A percentile compares a stretch with the other conserved stretches of the same genome.
These are phyloP conservation scores for Eretmochelys imbricata DNA, from an alignment of 2,113 vertebrate species.

Conservation along the genomic window DNA sequence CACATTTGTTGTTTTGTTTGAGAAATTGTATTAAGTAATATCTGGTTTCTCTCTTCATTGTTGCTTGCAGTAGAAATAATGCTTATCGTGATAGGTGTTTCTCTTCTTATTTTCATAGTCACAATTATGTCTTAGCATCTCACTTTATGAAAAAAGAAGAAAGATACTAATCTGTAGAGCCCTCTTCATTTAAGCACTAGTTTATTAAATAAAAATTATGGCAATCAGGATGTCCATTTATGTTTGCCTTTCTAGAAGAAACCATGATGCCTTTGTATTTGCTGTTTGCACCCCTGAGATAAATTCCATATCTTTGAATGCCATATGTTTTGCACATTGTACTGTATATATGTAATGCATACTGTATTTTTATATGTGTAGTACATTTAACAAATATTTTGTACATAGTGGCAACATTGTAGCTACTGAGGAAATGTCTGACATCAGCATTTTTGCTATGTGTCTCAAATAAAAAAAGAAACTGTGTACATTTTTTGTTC, in stretches of 20 bases:
- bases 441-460: slow-evolving; percentile 87
- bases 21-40: slow-evolving; percentile 69
- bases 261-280: slow-evolving; percentile 87
- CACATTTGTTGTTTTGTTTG: slow-evolving; percentile 70
- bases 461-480: slow-evolving; percentile 86
- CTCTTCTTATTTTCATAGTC: slow-evolving; percentile 77
- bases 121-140: slow-evolving; percentile 83
- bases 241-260: slow-evolving; percentile 82
- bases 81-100: slow-evolving; percentile 61
- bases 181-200: slow-evolving; percentile 71
- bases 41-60: slow-evolving; percentile 56
- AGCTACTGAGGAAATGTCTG: slow-evolving; percentile 89
- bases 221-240: slow-evolving; percentile 77
- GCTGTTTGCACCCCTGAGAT: slow-evolving; percentile 87
- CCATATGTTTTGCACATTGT: slow-evolving; percentile 99
- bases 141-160: slow-evolving; percentile 77
- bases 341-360: slow-evolving; percentile 97
- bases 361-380: slow-evolving; percentile 98
- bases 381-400: slow-evolving; percentile 88
- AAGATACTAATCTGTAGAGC: slow-evolving; percentile 62
- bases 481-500: slow-evolving; percentile 27
- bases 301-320: slow-evolving; percentile 86
- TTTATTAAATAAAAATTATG: slow-evolving; percentile 70
- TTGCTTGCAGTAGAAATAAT: slow-evolving; percentile 75
- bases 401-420: slow-evolving; percentile 93